Evolutionary conservation across 2,888 invertebrate species (phyloP).

Genomic region (Rambutsinella grinnellia): DNA sequence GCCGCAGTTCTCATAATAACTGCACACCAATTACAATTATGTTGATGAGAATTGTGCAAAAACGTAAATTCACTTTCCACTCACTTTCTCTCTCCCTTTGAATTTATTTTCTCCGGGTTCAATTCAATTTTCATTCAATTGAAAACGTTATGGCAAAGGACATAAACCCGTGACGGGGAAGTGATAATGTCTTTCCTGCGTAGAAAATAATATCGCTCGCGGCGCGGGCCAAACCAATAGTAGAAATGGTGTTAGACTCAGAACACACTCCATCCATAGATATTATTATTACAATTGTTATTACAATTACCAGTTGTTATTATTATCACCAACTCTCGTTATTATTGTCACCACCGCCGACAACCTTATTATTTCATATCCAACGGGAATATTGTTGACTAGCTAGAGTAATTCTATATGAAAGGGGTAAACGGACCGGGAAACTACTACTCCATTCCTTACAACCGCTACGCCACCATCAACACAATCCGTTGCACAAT

Average conservation of each 20-base stretch:
- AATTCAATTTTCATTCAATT: slow-evolving; percentile 5
- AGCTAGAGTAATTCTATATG: background rate
- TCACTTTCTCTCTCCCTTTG: background rate
- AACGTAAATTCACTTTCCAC: background rate
- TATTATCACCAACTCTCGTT: background rate
- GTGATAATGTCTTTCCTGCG: background rate
- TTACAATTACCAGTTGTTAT: slow-evolving; percentile 24
- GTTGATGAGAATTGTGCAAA: background rate
- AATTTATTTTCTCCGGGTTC: background rate
- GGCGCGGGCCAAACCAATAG: background rate
- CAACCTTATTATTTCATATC: slow-evolving; percentile 43
- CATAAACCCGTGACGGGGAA: background rate
- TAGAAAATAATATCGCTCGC: background rate
- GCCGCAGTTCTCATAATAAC: too few relatives aligned
- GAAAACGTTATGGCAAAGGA: background rate
- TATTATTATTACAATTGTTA: slow-evolving; percentile 24
- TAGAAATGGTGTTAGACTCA: background rate
- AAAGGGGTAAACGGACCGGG: slow-evolving; percentile 40
- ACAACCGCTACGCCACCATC: background rate
- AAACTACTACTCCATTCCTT: background rate
- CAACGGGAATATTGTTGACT: slow-evolving; percentile 30
- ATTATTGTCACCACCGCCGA: background rate
- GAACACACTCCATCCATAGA: background rate
- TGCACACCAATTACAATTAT: background rate
- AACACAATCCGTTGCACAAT: background rate